phyloP scores from a whole-genome alignment of 1,140 invertebrate species.

The Oncopodura yosiiana region DNA sequence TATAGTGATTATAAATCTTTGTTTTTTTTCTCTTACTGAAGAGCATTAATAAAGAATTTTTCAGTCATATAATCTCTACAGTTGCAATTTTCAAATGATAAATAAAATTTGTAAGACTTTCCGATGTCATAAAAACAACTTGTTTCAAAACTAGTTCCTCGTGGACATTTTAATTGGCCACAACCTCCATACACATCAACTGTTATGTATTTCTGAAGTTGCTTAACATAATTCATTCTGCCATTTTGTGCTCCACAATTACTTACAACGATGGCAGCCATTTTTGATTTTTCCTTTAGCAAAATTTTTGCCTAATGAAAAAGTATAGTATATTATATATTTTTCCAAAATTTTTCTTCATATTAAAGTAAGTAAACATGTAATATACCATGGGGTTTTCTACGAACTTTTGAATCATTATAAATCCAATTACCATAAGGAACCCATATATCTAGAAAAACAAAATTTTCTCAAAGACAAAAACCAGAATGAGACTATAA shows the following conservation, averaged over 20 bases:
- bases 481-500: too few species aligned
- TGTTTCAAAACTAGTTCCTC: constrained; percentile 46
- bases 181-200: constrained; percentile 61
- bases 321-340: constrained; percentile 53
- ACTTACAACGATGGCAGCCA: constrained; percentile 54
- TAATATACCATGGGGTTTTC: neutral
- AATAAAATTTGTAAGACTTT: constrained; percentile 52
- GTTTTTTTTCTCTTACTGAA: too few species aligned
- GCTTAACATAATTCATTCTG: constrained; percentile 46
- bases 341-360: constrained; percentile 33
- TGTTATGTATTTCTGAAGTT: constrained; percentile 46
- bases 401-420: constrained; percentile 47
- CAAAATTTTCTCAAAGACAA: too few species aligned
- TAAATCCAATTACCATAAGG: constrained; percentile 90
- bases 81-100: constrained; percentile 93
- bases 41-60: constrained; percentile 87
- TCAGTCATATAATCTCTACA: constrained; percentile 93
- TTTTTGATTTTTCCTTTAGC: constrained; percentile 47
- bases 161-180: constrained; percentile 47
- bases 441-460: constrained; percentile 86
- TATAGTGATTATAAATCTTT: too few species aligned
- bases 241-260: constrained; percentile 48
- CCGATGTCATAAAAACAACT: constrained; percentile 47
- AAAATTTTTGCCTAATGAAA: constrained; percentile 50
- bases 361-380: neutral